A percentile compares a stretch with the other conserved stretches of the same genome.
Conservation (phyloP, 92 coral and sea anemone species). For the Parazoanthus atlanticus region DNA sequence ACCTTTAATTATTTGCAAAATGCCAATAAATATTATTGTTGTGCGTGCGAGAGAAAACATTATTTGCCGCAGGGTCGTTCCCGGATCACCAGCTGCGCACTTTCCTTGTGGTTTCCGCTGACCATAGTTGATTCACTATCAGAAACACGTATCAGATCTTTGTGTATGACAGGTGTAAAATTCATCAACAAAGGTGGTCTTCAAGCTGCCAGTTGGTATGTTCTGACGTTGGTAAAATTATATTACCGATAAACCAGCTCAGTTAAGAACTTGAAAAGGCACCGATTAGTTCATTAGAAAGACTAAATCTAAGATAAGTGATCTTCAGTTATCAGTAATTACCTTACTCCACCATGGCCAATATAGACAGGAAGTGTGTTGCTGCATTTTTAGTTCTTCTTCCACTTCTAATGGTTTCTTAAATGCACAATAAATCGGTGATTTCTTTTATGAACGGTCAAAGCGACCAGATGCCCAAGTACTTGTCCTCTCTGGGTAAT, state of each 20-base stretch:
- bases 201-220: neutral
- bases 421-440: neutral
- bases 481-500: too few species aligned
- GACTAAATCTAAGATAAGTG: neutral
- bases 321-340: neutral
- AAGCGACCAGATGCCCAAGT: too few species aligned
- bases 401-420: neutral
- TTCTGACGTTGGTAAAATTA: neutral
- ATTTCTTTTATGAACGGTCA: neutral
- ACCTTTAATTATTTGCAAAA: too few species aligned
- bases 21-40: too few species aligned
- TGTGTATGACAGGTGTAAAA: neutral
- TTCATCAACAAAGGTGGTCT: neutral
- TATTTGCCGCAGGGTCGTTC: neutral
- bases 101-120: slow-evolving; percentile 13
- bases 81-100: slow-evolving; percentile 7
- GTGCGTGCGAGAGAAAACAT: too few species aligned
- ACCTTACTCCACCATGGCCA: neutral
- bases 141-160: neutral
- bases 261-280: neutral
- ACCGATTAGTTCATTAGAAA: slow-evolving; percentile 9
- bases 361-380: neutral
- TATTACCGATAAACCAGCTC: neutral
- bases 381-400: neutral
- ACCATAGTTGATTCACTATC: neutral